phyloP scores from a whole-genome alignment of 2,113 vertebrate genomes.

The Pangasianodon hypophthalmus region DNA sequence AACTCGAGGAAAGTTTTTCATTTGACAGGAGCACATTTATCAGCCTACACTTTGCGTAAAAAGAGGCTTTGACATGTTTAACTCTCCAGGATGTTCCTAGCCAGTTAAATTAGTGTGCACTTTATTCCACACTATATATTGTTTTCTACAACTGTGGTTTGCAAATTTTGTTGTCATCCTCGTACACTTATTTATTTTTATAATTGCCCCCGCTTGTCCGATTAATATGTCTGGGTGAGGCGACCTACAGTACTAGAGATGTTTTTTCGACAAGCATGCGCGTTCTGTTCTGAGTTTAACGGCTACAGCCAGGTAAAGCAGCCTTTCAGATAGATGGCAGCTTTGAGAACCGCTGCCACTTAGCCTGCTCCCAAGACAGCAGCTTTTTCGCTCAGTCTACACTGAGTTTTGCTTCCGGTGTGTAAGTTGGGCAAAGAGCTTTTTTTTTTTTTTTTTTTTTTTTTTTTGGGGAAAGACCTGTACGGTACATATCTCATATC shows the following conservation, averaged over 20 bases:
- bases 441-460: background rate
- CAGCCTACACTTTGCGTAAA: slow-evolving; percentile 23
- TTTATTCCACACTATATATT: background rate
- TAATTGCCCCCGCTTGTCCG: slow-evolving; percentile 27
- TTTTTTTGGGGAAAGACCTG: background rate
- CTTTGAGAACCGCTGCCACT: background rate
- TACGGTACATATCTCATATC: background rate
- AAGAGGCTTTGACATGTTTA: slow-evolving; percentile 3
- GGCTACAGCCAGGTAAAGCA: slow-evolving; percentile 47
- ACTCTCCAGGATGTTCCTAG: slow-evolving; percentile 39
- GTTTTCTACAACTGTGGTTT: background rate
- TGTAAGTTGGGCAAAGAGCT: slow-evolving; percentile 28
- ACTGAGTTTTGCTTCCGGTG: background rate
- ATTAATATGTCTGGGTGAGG: slow-evolving; percentile 27
- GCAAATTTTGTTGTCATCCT: slow-evolving; percentile 33
- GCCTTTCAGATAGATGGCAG: background rate
- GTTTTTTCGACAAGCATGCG: too few relatives aligned
- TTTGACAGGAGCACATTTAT: slow-evolving; percentile 41
- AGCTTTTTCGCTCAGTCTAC: background rate
- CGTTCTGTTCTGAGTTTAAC: slow-evolving; percentile 2
- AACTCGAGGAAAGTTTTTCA: slow-evolving; percentile 38
- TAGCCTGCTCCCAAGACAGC: background rate
- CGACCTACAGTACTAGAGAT: too few relatives aligned
- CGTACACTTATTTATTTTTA: slow-evolving; percentile 28
- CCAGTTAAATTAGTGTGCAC: slow-evolving; percentile 8